These are phyloP conservation scores for Scelioninae gen. 2 DNA, from an alignment of 2,888 invertebrate genomes.

Conservation along the genomic window DNA sequence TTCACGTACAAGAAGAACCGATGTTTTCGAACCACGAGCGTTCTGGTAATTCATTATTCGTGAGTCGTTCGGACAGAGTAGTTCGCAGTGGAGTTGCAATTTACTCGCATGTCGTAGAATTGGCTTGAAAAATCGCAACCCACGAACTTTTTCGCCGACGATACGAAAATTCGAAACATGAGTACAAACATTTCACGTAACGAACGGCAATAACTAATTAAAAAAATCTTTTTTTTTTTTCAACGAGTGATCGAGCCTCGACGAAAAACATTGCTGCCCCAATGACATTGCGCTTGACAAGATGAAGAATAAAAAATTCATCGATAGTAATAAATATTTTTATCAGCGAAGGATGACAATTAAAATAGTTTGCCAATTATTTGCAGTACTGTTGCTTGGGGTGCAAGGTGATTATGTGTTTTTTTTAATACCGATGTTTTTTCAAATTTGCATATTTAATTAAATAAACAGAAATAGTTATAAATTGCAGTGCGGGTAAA, in stretches of 20 bases:
- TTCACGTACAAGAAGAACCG: constrained; percentile 58
- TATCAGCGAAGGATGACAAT: constrained; percentile 12
- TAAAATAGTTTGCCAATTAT: constrained; percentile 16
- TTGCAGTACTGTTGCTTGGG: constrained; percentile 20
- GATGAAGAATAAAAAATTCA: constrained; percentile 29
- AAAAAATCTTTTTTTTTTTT: too few species aligned
- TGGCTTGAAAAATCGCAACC: constrained; percentile 36
- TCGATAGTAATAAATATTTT: not conserved
- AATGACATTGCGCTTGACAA: constrained; percentile 21
- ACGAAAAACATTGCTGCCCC: not conserved
- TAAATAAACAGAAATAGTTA: too few species aligned
- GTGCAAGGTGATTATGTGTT: constrained; percentile 36
- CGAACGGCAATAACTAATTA: not conserved
- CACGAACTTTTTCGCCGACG: constrained; percentile 12
- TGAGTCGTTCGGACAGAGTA: constrained; percentile 52
- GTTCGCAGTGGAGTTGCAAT: constrained; percentile 47
- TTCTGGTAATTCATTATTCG: constrained; percentile 58
- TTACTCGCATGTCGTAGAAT: constrained; percentile 36
- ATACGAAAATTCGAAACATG: constrained; percentile 26
- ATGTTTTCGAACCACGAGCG: constrained; percentile 56
- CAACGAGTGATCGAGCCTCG: too few species aligned
- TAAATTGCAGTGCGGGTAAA: too few species aligned
- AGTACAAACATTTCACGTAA: not conserved
- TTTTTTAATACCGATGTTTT: too few species aligned
- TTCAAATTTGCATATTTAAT: too few species aligned